Base-by-base conservation (phyloP, 2,113 vertebrate species). In the Cavia porcellus region DNA sequence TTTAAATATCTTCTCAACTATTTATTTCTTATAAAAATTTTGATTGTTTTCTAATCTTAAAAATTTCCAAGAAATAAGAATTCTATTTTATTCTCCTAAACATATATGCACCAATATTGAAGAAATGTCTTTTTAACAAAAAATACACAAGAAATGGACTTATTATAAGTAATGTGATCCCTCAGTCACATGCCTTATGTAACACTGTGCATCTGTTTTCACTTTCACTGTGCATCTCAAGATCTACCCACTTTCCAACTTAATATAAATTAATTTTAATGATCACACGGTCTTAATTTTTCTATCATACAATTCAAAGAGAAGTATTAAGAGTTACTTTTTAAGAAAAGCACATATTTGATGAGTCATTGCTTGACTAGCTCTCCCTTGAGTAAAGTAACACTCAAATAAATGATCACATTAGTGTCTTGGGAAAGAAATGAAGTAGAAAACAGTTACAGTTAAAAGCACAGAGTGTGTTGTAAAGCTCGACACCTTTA, bases 401-500 rank as follows among this genome's bases (percentile, higher is more conserved):
- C 77, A 47, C 7, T 90, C 55, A 86, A 5, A 32, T 62, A 82
- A 97, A 91, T 50, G 24, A 89, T 95, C 22, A 64, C 10, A 30
- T 3, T 88, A 95, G 77, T 47, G 17, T 47, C 0, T 1, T 25
- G 68, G 25, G 57, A 89, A 90, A 0, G 45, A 52, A 52, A 89
- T 47, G 4, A 9, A 95, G n/a, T 4, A 9, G 35, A 38, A 70
- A 66, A 96, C 96, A 96, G 83, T 24, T 6, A 9, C 57, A 12
- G 9, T 75, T 83, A 86, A 86, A 97, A 14, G 38, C 2, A 25
- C 50, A 7, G 2, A 1, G 13, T 35, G 38, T 96, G 93, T 64
- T 94, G 9, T 62, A 82, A 8, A 96, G n/a, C 89, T 95, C 3
- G 93, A 91, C 28, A 83, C 7, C 4, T 95, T 97, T 92, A 32